These are phyloP conservation scores for Netelia melanura DNA, from an alignment of 2,888 invertebrate genomes.

Conservation along the genomic window DNA sequence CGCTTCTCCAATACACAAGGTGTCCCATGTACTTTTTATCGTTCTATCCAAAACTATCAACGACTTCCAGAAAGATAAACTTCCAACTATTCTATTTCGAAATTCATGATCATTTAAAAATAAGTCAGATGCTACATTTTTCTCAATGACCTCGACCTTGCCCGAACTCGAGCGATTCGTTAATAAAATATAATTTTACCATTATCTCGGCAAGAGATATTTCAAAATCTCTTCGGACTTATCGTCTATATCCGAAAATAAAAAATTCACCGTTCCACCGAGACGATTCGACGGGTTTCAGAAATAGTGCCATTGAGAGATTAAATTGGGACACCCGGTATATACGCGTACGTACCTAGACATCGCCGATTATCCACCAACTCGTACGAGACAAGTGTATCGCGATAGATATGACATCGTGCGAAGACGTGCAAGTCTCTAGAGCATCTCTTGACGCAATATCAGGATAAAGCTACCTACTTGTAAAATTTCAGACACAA, in stretches of 20 bases:
- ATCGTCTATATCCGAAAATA: too few species aligned
- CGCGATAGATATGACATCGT: conserved; percentile 73
- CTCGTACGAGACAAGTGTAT: conserved; percentile 63
- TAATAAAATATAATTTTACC: too few species aligned
- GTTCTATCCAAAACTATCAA: not conserved
- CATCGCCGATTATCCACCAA: conserved; percentile 14
- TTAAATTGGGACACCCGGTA: conserved; percentile 15
- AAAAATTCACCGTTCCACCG: too few species aligned
- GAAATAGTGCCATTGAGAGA: too few species aligned
- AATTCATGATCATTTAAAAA: not conserved
- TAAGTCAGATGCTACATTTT: not conserved
- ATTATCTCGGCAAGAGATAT: too few species aligned
- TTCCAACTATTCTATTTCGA: not conserved
- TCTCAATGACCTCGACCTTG: too few species aligned
- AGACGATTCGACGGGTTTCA: too few species aligned
- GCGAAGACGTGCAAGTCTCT: conserved; percentile 78
- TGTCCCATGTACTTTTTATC: not conserved
- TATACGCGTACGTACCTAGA: not conserved
- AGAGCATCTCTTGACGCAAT: conserved; percentile 67
- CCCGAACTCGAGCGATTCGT: too few species aligned
- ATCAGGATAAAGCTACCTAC: conserved; percentile 35
- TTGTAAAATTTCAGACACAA: conserved; percentile 9
- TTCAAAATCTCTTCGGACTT: too few species aligned
- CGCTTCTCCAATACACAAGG: conserved; percentile 11
- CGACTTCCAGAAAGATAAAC: not conserved